Evolutionary conservation across 2,888 invertebrate genomes (phyloP), one percentile per base, ranked within the genome.

Genomic region (Oscheius sp.): DNA sequence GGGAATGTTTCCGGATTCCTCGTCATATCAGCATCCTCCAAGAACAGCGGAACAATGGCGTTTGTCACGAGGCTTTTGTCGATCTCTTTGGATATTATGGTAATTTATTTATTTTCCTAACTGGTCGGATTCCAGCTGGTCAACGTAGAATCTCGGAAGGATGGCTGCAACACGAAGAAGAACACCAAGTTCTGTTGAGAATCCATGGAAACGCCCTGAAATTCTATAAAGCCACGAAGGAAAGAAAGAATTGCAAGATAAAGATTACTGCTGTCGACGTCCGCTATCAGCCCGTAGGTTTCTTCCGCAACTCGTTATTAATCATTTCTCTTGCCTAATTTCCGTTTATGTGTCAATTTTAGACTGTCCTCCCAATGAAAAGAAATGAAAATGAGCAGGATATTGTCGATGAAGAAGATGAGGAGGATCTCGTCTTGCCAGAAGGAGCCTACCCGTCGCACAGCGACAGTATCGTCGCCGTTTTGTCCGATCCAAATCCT

Each of bases 191-290:
- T 13, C 73, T 85, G 16, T 73, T 87, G 7, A 72, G 83, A 29
- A 69, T 88, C 58, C 83, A 85, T 53, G 88, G 88, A 46, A 81
- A 80, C 41, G 85, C 88, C 5, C 68, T 88, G 55, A 86, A 86
- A 66, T 88, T 86, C 74, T 87, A 83, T 77, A 87, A 87, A 64
- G 77, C 83, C 16, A 41, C 75, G 5, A 79, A 85, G 55, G 78
- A 80, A n/a, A 71, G 83, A 12, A 77, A 80, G 45, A 75, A 81
- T 58, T 86, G 86, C 72, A 77, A 84, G 2, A 75, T 88, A 53
- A 82, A 80, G 64, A 74, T 86, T 69, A 81, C 83, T n/a, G 86
- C 88, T 9, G 53, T 87, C 56, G 88, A 88, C 74, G 78, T 88
- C 46, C 63, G 88, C 18, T 81, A 82, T 59, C 77, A 75, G 70